These are phyloP conservation scores for Craterocephalus amniculus DNA, from an alignment of 2,797 vertebrate species.

Conservation along the genomic window DNA sequence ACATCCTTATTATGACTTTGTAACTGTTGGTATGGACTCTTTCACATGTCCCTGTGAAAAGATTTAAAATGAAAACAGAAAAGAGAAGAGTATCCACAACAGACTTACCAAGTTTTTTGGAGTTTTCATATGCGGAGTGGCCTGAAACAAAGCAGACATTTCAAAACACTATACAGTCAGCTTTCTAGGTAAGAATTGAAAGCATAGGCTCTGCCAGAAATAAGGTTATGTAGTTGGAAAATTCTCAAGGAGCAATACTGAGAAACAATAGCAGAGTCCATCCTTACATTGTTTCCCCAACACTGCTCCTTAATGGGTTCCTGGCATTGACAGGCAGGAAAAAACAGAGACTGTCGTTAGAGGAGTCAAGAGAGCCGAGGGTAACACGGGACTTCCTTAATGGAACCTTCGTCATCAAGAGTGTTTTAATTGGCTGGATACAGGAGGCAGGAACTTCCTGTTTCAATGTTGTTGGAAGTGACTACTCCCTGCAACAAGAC, in stretches of 20 bases:
- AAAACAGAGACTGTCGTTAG: constrained; percentile 73
- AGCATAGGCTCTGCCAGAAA: constrained; percentile 22
- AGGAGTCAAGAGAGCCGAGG: constrained; percentile 59
- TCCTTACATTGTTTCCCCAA: constrained; percentile 73
- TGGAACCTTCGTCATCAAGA: constrained; percentile 61
- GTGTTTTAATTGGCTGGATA: constrained; percentile 67
- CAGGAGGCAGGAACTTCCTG: constrained; percentile 73
- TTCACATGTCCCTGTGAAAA: not conserved
- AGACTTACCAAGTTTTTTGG: not conserved
- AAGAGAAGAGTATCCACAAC: not conserved
- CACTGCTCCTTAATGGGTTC: constrained; percentile 75
- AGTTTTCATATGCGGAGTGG: constrained; percentile 1
- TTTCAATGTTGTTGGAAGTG: constrained; percentile 58
- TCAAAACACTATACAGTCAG: not conserved
- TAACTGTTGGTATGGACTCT: not conserved
- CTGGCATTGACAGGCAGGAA: constrained; percentile 80
- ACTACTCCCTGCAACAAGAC: constrained; percentile 57
- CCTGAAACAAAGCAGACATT: not conserved
- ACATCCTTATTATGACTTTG: not conserved
- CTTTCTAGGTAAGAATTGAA: constrained; percentile 28
- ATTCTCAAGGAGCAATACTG: constrained; percentile 51
- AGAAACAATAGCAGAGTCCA: constrained; percentile 74
- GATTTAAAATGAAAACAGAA: constrained; percentile 9
- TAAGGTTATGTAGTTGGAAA: constrained; percentile 35
- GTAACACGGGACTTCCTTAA: constrained; percentile 76